Evolutionary conservation across 2,113 vertebrate genomes (phyloP).

Genomic region (Chionodraco myersi): DNA sequence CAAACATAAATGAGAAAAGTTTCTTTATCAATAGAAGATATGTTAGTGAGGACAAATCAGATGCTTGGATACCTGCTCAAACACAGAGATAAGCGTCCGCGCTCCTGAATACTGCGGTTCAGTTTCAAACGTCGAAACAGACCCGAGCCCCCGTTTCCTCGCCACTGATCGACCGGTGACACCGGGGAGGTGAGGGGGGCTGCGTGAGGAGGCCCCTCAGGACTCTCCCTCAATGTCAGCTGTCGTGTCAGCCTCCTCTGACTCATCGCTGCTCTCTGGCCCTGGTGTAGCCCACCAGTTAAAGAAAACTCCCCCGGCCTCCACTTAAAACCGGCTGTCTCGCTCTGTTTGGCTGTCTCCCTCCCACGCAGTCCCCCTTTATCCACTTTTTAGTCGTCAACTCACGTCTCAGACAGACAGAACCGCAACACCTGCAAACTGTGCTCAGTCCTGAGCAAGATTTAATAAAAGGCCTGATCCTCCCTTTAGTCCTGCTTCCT

Average conservation of each 20-base stretch:
- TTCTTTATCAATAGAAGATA: not conserved
- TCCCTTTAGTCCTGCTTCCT: slow-evolving; percentile 49
- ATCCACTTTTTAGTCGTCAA: slow-evolving; percentile 49
- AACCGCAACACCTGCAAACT: slow-evolving; percentile 53
- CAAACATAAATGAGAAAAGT: not conserved
- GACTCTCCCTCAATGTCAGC: slow-evolving; percentile 71
- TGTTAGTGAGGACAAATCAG: not conserved
- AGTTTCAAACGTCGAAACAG: slow-evolving; percentile 77
- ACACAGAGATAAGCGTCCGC: slow-evolving; percentile 60
- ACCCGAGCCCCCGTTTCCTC: slow-evolving; percentile 58
- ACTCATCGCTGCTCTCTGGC: slow-evolving; percentile 74
- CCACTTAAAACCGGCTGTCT: slow-evolving; percentile 67
- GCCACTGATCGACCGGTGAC: slow-evolving; percentile 62
- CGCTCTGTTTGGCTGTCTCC: slow-evolving; percentile 35
- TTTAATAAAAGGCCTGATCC: slow-evolving; percentile 49
- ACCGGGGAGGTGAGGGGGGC: slow-evolving; percentile 62
- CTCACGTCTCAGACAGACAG: slow-evolving; percentile 43
- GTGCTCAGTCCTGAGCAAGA: slow-evolving; percentile 48
- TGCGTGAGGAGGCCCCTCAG: slow-evolving; percentile 59
- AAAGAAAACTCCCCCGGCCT: slow-evolving; percentile 55
- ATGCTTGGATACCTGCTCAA: slow-evolving; percentile 62
- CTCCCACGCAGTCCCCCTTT: slow-evolving; percentile 57
- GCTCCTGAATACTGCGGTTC: slow-evolving; percentile 78
- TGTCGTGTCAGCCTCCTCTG: slow-evolving; percentile 78
- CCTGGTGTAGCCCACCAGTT: slow-evolving; percentile 45